Conservation (phyloP, 37 sponge, comb jelly and placozoan genomes). For the Theonella swinhoei region DNA sequence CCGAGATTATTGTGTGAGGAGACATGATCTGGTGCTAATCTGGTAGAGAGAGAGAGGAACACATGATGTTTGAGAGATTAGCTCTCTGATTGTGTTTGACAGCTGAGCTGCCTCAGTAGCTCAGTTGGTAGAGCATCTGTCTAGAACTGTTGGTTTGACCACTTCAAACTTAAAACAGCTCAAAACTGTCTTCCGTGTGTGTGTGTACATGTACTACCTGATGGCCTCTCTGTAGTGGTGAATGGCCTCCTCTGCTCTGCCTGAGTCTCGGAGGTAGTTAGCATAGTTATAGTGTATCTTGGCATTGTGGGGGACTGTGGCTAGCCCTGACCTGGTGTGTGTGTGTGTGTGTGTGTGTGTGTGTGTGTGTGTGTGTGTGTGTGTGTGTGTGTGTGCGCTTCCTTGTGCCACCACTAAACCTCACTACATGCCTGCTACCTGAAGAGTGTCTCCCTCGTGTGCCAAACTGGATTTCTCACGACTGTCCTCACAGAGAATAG, state of each 20-base stretch:
- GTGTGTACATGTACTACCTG: no score
- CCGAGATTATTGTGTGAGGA: slow-evolving; percentile 91
- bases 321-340: slow-evolving; percentile 68
- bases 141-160: no score
- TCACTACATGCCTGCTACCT: no score
- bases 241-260: slow-evolving; percentile 58
- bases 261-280: slow-evolving; percentile 84
- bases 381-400: no score
- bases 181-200: no score
- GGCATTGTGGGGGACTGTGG: slow-evolving; percentile 78
- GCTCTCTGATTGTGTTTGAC: not conserved
- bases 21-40: slow-evolving; percentile 74
- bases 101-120: no score
- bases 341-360: no score
- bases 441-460: slow-evolving; percentile 75
- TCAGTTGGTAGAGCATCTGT: no score
- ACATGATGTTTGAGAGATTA: not conserved
- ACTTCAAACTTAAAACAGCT: no score
- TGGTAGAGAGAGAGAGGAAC: not conserved
- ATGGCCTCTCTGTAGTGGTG: slow-evolving; percentile 66
- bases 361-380: no score
- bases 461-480: slow-evolving; percentile 79
- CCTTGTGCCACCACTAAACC: no score
- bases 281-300: slow-evolving; percentile 95
- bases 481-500: slow-evolving; percentile 61